A percentile compares a stretch with the other conserved stretches of the same genome.
Evolutionary conservation across 2,888 invertebrate species (phyloP).

Genomic region (Acanthosepion esculentum): DNA sequence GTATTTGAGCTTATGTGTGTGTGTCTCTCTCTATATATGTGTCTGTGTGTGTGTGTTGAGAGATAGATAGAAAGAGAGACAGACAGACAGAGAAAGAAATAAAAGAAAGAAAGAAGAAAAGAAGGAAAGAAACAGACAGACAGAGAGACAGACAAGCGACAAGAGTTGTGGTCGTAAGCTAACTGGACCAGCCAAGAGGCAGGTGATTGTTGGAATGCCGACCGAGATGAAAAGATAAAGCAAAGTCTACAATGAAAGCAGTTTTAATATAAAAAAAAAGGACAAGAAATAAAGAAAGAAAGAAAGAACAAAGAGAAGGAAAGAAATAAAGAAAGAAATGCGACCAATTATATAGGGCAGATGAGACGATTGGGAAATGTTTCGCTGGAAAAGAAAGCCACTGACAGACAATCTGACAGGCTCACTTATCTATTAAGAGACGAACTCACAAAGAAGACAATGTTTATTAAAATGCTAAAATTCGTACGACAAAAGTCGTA

Average conservation of each 20-base stretch:
- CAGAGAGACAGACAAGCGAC: neutral
- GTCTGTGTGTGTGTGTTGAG: neutral
- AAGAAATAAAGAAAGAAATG: neutral
- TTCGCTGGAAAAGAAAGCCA: neutral
- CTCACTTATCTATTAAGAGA: neutral
- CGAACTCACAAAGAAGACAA: neutral
- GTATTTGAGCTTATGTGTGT: too few relatives aligned
- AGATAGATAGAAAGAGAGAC: neutral
- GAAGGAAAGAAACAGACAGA: neutral
- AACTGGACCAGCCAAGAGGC: neutral
- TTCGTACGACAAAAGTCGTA: neutral
- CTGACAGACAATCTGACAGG: neutral
- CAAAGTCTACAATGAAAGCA: neutral
- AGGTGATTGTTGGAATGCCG: neutral
- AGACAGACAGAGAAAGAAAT: slow-evolving; percentile 14
- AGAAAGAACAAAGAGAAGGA: neutral
- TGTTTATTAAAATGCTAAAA: neutral
- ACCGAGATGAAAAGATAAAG: neutral
- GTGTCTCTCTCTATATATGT: too few relatives aligned
- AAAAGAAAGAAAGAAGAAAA: neutral
- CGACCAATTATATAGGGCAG: neutral
- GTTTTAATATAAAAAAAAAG: neutral
- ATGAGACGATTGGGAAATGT: slow-evolving; percentile 7
- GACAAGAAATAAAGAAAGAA: neutral
- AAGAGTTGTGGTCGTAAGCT: neutral